Evolutionary conservation across 2,888 invertebrate species (phyloP).

Genomic region (Alsophila aescularia): DNA sequence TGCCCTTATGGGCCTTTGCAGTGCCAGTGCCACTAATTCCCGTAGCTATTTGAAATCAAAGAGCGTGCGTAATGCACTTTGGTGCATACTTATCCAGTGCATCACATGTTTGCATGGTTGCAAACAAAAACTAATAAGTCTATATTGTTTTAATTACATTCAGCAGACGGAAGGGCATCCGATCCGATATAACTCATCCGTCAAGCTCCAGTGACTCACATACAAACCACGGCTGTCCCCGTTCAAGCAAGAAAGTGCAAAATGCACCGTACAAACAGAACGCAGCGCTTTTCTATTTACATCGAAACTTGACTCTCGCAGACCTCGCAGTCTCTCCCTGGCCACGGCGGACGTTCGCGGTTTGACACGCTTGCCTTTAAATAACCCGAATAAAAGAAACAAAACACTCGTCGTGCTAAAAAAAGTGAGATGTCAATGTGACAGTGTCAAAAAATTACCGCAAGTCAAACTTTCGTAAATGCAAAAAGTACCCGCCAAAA

Average conservation of each 20-base stretch:
- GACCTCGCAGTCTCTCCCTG: conserved; percentile 31
- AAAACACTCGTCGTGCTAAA: conserved; percentile 6
- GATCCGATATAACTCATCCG: conserved; percentile 19
- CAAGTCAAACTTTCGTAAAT: background rate
- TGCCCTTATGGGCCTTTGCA: no score
- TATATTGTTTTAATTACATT: conserved; percentile 6
- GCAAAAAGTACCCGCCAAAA: background rate
- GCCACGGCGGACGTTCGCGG: conserved; percentile 53
- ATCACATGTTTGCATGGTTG: no score
- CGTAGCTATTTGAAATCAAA: no score
- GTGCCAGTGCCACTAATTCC: no score
- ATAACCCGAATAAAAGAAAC: conserved; percentile 6
- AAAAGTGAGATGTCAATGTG: background rate
- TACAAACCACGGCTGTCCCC: conserved; percentile 21
- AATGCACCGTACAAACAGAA: conserved; percentile 38
- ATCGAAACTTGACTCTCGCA: conserved; percentile 37
- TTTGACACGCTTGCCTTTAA: conserved; percentile 18
- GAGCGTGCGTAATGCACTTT: no score
- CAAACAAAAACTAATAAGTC: no score
- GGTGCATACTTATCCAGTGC: no score
- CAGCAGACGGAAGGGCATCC: conserved; percentile 6
- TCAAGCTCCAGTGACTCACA: conserved; percentile 41
- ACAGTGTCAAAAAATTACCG: conserved; percentile 1
- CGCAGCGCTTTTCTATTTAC: conserved; percentile 64
- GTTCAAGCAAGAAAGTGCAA: conserved; percentile 46